These are phyloP conservation scores for Phalloptychus januarius DNA, from an alignment of 2,797 vertebrate genomes.

Conservation along the genomic window DNA sequence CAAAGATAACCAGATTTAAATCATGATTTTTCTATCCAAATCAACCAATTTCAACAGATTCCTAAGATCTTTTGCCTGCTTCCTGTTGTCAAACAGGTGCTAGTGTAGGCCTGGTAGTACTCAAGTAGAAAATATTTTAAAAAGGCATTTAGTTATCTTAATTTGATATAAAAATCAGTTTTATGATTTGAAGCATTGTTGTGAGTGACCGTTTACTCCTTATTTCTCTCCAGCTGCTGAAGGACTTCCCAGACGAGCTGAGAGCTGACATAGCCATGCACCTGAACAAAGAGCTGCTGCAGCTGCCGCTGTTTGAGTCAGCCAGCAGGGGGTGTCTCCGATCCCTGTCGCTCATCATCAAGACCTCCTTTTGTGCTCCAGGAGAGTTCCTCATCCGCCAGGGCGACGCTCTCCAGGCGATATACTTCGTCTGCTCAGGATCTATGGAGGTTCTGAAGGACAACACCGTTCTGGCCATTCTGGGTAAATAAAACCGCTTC, in stretches of 20 bases:
- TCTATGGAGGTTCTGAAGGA: constrained; percentile 98
- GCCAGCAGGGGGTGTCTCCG: constrained; percentile 96
- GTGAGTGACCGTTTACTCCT: not conserved
- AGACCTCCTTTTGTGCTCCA: constrained; percentile 95
- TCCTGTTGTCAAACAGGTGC: not conserved
- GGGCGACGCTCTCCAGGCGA: constrained; percentile 94
- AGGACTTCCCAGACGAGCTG: constrained; percentile 95
- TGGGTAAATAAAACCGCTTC: constrained; percentile 76
- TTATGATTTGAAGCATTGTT: not conserved
- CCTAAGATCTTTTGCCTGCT: not conserved
- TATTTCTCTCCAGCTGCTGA: constrained; percentile 84
- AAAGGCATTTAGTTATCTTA: not conserved
- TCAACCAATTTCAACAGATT: not conserved
- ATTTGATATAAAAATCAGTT: not conserved
- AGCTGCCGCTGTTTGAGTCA: constrained; percentile 92
- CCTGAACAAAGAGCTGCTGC: constrained; percentile 94
- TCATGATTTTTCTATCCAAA: not conserved
- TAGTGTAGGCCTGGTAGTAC: not conserved
- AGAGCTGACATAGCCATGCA: constrained; percentile 97
- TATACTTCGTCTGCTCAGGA: constrained; percentile 97
- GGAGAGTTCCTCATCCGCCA: constrained; percentile 96
- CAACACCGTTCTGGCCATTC: constrained; percentile 93
- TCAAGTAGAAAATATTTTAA: not conserved
- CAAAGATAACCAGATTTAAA: not conserved
- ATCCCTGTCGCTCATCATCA: constrained; percentile 96